phyloP scores from a whole-genome alignment of 2,888 invertebrate species.

The Trissoscelio sp. region DNA sequence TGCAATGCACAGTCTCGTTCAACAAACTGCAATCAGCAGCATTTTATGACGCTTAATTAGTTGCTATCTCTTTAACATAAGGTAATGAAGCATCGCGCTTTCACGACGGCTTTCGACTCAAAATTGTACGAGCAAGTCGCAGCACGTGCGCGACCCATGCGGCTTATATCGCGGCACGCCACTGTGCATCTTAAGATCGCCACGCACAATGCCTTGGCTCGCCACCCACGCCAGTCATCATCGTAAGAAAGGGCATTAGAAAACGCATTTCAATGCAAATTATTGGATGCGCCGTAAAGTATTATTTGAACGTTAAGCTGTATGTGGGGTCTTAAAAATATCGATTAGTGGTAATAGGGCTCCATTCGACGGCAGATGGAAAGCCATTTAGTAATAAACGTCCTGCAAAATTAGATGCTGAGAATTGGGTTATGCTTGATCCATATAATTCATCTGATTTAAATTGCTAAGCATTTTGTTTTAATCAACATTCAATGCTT shows the following conservation, averaged over 20 bases:
- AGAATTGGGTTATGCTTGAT: constrained; percentile 5
- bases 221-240: constrained; percentile 57
- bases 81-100: constrained; percentile 51
- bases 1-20: constrained; percentile 24
- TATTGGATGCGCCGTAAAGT: constrained; percentile 23
- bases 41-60: constrained; percentile 60
- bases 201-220: constrained; percentile 55
- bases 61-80: constrained; percentile 34
- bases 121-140: constrained; percentile 24
- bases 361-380: not conserved
- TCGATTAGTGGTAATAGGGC: constrained; percentile 23
- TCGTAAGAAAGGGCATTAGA: constrained; percentile 35
- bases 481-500: too few species aligned
- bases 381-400: not conserved
- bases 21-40: constrained; percentile 49
- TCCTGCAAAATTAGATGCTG: not conserved
- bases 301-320: constrained; percentile 35
- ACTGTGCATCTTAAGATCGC: constrained; percentile 49
- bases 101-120: constrained; percentile 28
- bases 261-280: constrained; percentile 61
- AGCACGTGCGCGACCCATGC: constrained; percentile 57
- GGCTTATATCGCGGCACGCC: constrained; percentile 44
- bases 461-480: too few species aligned
- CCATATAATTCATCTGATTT: too few species aligned
- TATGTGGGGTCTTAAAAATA: constrained; percentile 31